These are phyloP conservation scores for Halcyon senegalensis DNA, from an alignment of 2,113 vertebrate species.

Conservation along the genomic window DNA sequence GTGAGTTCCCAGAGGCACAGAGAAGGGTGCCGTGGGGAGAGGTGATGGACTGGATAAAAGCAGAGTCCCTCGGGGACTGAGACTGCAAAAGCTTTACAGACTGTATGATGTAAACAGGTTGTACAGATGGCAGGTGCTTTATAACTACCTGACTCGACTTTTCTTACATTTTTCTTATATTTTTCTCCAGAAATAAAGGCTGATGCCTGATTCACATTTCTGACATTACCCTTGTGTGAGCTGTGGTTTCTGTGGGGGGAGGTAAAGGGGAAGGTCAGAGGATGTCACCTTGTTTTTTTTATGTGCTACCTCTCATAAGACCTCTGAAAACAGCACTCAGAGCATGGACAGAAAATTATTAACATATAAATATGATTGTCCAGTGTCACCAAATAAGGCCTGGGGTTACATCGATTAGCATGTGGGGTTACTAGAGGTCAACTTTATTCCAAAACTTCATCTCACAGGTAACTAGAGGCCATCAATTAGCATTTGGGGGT, in stretches of 20 bases:
- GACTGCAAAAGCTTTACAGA: not conserved
- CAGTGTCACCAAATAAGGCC: too few relatives aligned
- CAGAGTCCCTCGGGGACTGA: not conserved
- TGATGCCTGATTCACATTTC: not conserved
- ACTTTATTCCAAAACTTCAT: not conserved
- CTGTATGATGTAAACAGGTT: rapidly evolving
- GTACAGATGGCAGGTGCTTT: not conserved
- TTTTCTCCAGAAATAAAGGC: not conserved
- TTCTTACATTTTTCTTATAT: not conserved
- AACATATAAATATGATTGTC: too few relatives aligned
- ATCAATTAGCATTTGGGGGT: rapidly evolving
- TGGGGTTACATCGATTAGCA: not conserved
- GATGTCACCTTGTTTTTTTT: too few relatives aligned
- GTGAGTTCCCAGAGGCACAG: too few relatives aligned
- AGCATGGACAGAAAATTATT: too few relatives aligned
- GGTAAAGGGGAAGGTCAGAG: rapidly evolving
- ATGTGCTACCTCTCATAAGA: not conserved
- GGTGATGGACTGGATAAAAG: not conserved
- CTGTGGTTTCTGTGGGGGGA: rapidly evolving
- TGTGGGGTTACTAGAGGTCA: not conserved
- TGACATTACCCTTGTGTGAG: rapidly evolving
- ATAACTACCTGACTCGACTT: rapidly evolving
- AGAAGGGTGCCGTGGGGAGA: not conserved
- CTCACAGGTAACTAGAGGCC: not conserved
- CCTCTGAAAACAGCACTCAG: not conserved